phyloP scores from a whole-genome alignment of 2,797 vertebrate genomes.

The Ptychadena robeensis region DNA sequence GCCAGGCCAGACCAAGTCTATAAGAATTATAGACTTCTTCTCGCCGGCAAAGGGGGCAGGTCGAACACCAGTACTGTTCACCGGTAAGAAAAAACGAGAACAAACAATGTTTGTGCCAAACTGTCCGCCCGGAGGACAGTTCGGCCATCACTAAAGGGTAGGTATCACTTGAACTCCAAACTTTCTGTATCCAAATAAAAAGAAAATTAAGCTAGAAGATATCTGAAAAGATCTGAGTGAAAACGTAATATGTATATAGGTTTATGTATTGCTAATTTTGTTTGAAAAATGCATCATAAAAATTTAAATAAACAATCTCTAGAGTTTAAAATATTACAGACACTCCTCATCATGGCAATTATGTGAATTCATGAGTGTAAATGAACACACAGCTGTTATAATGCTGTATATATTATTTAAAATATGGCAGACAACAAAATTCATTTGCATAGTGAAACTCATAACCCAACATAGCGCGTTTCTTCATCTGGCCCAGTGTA shows the following conservation, averaged over 20 bases:
- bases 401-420: constrained; percentile 50
- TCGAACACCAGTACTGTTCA: too few species aligned
- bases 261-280: neutral
- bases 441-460: constrained; percentile 39
- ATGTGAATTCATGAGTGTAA: constrained; percentile 24
- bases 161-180: too few species aligned
- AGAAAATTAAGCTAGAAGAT: too few species aligned
- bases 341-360: constrained; percentile 11
- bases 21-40: too few species aligned
- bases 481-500: constrained; percentile 41
- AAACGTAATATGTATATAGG: too few species aligned
- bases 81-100: too few species aligned
- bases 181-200: neutral
- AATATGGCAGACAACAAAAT: neutral
- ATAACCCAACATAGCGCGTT: constrained; percentile 11
- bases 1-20: too few species aligned
- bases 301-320: constrained; percentile 15
- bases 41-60: too few species aligned
- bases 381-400: constrained; percentile 6
- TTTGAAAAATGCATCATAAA: neutral
- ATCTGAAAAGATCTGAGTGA: too few species aligned
- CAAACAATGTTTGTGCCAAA: too few species aligned
- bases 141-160: too few species aligned
- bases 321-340: constrained; percentile 2
- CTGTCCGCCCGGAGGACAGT: too few species aligned